phyloP scores from a whole-genome alignment of 2,888 invertebrate species.

The Eucriotettix oculatus region DNA sequence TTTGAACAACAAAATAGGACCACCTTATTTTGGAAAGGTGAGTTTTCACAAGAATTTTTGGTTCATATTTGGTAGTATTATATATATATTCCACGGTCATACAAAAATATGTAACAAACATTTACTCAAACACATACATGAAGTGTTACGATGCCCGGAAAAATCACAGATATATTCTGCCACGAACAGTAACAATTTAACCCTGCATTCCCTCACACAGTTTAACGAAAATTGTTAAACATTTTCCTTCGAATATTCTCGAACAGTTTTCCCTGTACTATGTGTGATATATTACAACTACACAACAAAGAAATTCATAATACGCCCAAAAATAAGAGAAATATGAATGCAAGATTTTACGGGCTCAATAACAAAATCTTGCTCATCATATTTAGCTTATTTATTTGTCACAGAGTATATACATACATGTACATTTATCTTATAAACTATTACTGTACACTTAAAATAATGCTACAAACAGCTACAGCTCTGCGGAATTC shows the following conservation, averaged over 20 bases:
- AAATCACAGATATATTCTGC: background rate
- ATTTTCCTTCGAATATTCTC: background rate
- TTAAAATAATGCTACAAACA: no score
- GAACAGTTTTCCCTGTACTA: background rate
- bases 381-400: conserved; percentile 7
- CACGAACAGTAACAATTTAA: background rate
- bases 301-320: background rate
- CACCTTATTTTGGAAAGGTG: background rate
- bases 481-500: no score
- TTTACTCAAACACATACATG: background rate
- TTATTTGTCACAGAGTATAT: background rate
- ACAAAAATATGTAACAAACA: background rate
- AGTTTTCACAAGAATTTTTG: no score
- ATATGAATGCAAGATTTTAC: conserved; percentile 12
- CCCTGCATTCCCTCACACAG: background rate
- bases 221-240: background rate
- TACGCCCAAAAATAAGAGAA: conserved; percentile 3
- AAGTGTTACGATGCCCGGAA: background rate
- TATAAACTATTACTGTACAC: no score
- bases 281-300: background rate
- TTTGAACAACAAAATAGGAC: background rate
- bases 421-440: background rate
- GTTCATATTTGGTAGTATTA: background rate
- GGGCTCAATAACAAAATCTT: conserved; percentile 13
- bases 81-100: background rate